Conservation (phyloP, 2,797 vertebrate genomes). For the Nasua narica region DNA sequence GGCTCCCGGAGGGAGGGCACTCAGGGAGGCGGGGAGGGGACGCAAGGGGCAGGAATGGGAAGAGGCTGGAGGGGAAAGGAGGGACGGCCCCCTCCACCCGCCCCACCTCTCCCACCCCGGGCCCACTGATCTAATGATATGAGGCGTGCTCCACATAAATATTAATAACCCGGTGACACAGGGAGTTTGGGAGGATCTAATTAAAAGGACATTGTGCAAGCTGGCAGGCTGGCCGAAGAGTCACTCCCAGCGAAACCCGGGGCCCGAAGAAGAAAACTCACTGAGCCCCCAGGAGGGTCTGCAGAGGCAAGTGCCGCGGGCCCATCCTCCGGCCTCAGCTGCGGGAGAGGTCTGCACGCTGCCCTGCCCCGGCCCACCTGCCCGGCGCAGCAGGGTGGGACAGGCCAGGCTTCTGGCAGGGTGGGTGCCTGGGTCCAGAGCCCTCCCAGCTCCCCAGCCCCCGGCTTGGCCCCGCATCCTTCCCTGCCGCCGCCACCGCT, state of each 20-base stretch:
- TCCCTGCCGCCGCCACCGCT: no score
- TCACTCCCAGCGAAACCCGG: neutral
- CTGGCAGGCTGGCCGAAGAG: neutral
- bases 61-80: neutral
- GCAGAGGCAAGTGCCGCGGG: accelerated
- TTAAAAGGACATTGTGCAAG: neutral
- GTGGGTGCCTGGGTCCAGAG: accelerated
- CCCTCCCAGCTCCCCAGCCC: neutral
- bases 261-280: no score
- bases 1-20: neutral
- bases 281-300: neutral
- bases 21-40: no score
- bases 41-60: no score
- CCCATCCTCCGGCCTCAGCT: accelerated
- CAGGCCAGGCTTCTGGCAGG: neutral
- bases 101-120: neutral
- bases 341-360: accelerated
- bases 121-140: neutral
- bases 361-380: accelerated
- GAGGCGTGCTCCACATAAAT: neutral
- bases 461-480: neutral
- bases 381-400: neutral
- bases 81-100: accelerated
- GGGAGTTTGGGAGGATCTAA: neutral
- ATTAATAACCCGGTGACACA: accelerated